Evolutionary conservation across 1,140 invertebrate species (phyloP).

Genomic region (Lordiphosa stackelbergi): DNA sequence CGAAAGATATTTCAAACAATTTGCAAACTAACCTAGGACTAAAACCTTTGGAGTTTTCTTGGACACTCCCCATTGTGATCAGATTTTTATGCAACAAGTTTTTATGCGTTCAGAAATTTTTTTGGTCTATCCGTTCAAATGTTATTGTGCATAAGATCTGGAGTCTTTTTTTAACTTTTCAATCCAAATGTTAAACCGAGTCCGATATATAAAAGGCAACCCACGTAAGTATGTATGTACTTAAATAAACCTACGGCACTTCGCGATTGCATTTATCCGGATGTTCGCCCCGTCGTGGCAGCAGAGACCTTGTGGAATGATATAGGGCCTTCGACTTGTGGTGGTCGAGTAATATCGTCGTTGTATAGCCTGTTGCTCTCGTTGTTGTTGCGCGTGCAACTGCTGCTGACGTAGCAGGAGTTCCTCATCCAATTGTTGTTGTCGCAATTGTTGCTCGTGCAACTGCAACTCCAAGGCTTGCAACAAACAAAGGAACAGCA

Average conservation of each 20-base stretch:
- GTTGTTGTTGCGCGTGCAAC: conserved; percentile 33
- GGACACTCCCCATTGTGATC: too few relatives aligned
- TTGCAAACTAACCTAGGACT: too few relatives aligned
- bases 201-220: too few relatives aligned
- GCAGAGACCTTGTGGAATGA: conserved; percentile 57
- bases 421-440: conserved; percentile 54
- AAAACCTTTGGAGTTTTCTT: too few relatives aligned
- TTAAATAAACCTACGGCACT: conserved; percentile 64
- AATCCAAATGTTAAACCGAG: too few relatives aligned
- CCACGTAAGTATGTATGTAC: too few relatives aligned
- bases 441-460: conserved; percentile 48
- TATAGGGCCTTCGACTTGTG: conserved; percentile 52
- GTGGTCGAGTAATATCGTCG: conserved; percentile 55
- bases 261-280: conserved; percentile 65
- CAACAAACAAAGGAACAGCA: conserved; percentile 44
- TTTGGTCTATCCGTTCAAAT: too few relatives aligned
- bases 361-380: conserved; percentile 40
- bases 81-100: too few relatives aligned
- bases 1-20: too few relatives aligned
- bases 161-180: too few relatives aligned
- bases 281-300: conserved; percentile 54
- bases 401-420: conserved; percentile 40
- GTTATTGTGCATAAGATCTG: too few relatives aligned
- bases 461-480: conserved; percentile 51
- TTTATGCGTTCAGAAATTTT: too few relatives aligned